Evolutionary conservation across 2,797 vertebrate genomes (phyloP), one percentile per base, ranked within the genome.

Genomic region (Lacerta agilis): DNA sequence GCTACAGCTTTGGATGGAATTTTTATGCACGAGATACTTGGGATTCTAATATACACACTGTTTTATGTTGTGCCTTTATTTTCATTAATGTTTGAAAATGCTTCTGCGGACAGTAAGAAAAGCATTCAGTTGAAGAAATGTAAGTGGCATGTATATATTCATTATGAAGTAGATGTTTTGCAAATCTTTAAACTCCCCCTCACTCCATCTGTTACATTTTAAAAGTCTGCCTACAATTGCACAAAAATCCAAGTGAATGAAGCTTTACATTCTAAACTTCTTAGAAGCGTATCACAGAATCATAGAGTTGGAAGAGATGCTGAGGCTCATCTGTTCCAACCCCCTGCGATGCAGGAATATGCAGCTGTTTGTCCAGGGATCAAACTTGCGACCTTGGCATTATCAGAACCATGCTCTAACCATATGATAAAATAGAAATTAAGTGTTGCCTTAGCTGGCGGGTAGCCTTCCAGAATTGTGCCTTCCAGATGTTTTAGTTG

Each of bases 61-160:
- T 92, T 97, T 91, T 94, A 89, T 90, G 91, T 86, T n/a, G 76
- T 95, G 8, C 93, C 94, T 71, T 96, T 97, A 85, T 91, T 97
- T 92, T 94, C 90, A 4, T 92, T 95, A 88, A 91, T 95, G 93
- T 92, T 94, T 92, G 95, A 96, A 95, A 96, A 95, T 88, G 94
- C 94, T 90, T 93, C 92, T 79, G 80, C 77, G 84, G 88, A 82
- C 86, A 93, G 89, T 73, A 91, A 93, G 85, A 87, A 92, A 67
- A 89, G 93, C 76, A 90, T 92, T 89, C 94, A 90, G n/a, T 91
- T 78, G 73, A 95, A 94, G 94, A 96, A 97, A 96, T 93, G 95
- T 96, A 90, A 94, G 93, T 93, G 88, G 85, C 83, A 20, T 77
- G 82, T 79, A 71, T 82, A 79, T 84, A 91, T 91, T 91, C 87